A percentile compares a stretch with the other conserved stretches of the same genome.
These are phyloP conservation scores for Python bivittatus DNA, from an alignment of 2,113 vertebrate genomes.

Conservation along the genomic window DNA sequence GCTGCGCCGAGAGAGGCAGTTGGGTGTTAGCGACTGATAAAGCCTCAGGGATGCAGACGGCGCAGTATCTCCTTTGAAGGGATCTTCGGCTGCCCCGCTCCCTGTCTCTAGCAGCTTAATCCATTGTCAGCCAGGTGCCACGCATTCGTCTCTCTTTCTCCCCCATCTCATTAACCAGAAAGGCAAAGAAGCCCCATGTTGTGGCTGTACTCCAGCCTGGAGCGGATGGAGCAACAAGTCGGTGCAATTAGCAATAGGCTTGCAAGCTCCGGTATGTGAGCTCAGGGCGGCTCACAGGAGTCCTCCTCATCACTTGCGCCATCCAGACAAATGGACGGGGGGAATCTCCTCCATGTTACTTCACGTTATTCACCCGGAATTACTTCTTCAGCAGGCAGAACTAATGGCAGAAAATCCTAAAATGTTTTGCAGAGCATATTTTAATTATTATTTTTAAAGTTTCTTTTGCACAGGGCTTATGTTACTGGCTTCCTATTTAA, in stretches of 20 bases:
- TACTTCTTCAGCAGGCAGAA: not conserved
- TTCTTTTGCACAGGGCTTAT: not conserved
- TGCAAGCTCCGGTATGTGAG: not conserved
- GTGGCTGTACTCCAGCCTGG: not conserved
- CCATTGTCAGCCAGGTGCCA: slow-evolving; percentile 47
- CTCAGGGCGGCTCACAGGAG: not conserved
- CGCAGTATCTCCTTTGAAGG: slow-evolving; percentile 14
- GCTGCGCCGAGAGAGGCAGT: slow-evolving; percentile 7
- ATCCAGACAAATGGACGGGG: not conserved
- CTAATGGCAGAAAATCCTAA: not conserved
- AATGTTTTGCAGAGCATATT: not conserved
- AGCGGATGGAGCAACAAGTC: slow-evolving; percentile 23
- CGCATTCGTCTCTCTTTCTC: slow-evolving; percentile 21
- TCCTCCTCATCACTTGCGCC: not conserved
- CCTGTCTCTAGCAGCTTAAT: slow-evolving; percentile 7
- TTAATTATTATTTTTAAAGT: not conserved
- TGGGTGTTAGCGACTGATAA: slow-evolving; percentile 27
- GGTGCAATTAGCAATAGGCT: not conserved
- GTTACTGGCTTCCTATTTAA: not conserved
- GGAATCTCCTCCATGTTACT: not conserved
- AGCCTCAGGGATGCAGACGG: slow-evolving; percentile 32
- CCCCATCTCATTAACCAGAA: not conserved
- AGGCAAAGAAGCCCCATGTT: not conserved
- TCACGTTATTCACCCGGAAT: not conserved
- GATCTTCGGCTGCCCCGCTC: not conserved